phyloP scores from a whole-genome alignment of 2,888 invertebrate species.

The Cheiracanthium punctorium region DNA sequence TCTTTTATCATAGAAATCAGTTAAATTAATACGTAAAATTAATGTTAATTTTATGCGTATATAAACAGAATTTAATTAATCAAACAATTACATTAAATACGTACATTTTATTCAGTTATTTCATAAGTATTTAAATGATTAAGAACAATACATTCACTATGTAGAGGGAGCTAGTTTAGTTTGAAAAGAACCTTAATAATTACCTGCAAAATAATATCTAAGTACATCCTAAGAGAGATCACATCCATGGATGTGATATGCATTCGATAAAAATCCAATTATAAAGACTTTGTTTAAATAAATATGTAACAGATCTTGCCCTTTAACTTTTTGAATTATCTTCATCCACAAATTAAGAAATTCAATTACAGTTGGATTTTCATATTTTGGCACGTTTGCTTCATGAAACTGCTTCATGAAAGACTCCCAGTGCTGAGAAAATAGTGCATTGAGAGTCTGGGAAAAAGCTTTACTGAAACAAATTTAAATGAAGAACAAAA shows the following conservation, averaged over 20 bases:
- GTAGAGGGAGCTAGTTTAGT: no score
- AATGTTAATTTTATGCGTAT: no score
- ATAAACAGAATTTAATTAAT: no score
- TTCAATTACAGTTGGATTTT: background rate
- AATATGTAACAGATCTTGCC: background rate
- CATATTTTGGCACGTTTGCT: background rate
- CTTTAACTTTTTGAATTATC: background rate
- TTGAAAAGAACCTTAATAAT: no score
- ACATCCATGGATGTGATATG: conserved; percentile 8
- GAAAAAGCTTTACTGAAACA: background rate
- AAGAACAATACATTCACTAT: no score
- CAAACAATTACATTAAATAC: no score
- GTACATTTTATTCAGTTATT: no score
- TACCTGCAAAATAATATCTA: conserved; percentile 44
- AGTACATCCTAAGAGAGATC: conserved; percentile 15
- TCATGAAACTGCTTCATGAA: background rate
- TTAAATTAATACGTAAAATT: no score
- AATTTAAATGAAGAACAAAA: background rate
- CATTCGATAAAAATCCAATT: conserved; percentile 8
- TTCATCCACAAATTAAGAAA: conserved; percentile 2
- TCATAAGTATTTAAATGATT: no score
- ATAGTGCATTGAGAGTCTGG: background rate
- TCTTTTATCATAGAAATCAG: no score
- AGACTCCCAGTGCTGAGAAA: background rate
- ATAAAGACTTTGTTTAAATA: conserved; percentile 22